Base-by-base conservation (phyloP, 2,113 vertebrate species). In the Elephantulus edwardii region DNA sequence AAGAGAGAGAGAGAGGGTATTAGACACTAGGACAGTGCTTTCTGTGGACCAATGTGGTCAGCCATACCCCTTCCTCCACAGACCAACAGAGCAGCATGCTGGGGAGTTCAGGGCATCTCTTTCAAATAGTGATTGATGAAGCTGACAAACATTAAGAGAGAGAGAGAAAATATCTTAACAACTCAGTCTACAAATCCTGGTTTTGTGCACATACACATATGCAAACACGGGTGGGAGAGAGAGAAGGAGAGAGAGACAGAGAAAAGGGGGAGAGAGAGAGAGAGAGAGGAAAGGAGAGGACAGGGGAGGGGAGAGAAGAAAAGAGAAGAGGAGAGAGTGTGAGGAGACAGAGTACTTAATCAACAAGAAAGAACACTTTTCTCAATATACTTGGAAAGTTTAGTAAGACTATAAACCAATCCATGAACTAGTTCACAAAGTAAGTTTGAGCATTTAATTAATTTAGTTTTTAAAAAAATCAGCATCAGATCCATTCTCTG, bases 361-460 rank as follows among this genome's bases (percentile, higher is more conserved):
- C 62, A 78, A 33, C 42, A 79, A 74, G 42, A 44, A 85, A n/a
- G 38, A 87, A 80, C 16, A 52, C 76, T 92, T 52, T 90, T 56
- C 68, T 90, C 17, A 71, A 86, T 40, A 44, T n/a, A 71, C 11
- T 35, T 70, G 44, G 5, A 58, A 60, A 66, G 28, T 90, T 86
- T 58, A 80, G 17, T 66, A 84, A 76, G 13, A 40, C 40, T n/a
- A n/a, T n/a, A n/a, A n/a, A n/a, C n/a, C n/a, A 50, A 13, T 35
- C 54, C 40, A 72, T 3, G 62, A 42, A 52, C 26, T 19, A 74
- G 33, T 24, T 38, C 28, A 56, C 56, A 77, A 90, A 42, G 26
- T 56, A 83, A 62, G 26, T n/a, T n/a, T n/a, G n/a, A n/a, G n/a
- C n/a, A n/a, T n/a, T n/a, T n/a, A n/a, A n/a, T n/a, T n/a, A n/a